These are phyloP conservation scores for Perdita meconis DNA, from an alignment of 2,888 invertebrate species.

Conservation along the genomic window DNA sequence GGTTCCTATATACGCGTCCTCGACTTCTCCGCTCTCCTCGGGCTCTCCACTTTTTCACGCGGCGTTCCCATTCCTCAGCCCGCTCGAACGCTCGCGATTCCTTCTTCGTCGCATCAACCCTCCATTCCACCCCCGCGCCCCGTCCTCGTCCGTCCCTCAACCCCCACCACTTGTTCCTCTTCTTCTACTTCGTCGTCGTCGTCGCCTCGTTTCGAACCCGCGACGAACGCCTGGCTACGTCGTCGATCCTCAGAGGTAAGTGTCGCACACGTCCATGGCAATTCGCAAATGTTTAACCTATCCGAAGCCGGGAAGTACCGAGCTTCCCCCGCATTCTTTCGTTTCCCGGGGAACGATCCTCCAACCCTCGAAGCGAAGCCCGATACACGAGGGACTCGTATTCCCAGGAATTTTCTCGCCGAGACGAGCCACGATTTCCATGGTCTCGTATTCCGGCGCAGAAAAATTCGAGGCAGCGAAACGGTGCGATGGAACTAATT, in stretches of 20 bases:
- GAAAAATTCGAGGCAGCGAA: no score
- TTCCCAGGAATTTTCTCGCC: no score
- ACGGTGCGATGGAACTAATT: no score
- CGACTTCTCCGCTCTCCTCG: constrained; percentile 64
- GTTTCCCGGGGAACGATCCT: no score
- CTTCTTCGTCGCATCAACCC: constrained; percentile 36
- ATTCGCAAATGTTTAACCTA: neutral
- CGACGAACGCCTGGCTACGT: constrained; percentile 60
- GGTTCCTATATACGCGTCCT: constrained; percentile 71
- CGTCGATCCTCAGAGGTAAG: constrained; percentile 71
- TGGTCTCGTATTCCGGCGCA: no score
- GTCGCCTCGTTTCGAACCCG: constrained; percentile 62
- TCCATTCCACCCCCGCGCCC: constrained; percentile 32
- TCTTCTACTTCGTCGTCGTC: constrained; percentile 59
- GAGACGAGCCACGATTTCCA: no score
- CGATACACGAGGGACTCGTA: no score
- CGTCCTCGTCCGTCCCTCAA: constrained; percentile 44
- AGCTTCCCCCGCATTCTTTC: neutral
- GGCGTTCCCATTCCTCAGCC: constrained; percentile 43
- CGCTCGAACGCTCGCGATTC: constrained; percentile 45
- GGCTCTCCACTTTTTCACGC: constrained; percentile 54
- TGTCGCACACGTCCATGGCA: constrained; percentile 1
- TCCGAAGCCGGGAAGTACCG: neutral
- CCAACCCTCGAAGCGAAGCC: no score
- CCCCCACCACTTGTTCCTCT: constrained; percentile 49